Evolutionary conservation across 2,888 invertebrate species (phyloP).

Genomic region (Chrysomela aeneicollis): DNA sequence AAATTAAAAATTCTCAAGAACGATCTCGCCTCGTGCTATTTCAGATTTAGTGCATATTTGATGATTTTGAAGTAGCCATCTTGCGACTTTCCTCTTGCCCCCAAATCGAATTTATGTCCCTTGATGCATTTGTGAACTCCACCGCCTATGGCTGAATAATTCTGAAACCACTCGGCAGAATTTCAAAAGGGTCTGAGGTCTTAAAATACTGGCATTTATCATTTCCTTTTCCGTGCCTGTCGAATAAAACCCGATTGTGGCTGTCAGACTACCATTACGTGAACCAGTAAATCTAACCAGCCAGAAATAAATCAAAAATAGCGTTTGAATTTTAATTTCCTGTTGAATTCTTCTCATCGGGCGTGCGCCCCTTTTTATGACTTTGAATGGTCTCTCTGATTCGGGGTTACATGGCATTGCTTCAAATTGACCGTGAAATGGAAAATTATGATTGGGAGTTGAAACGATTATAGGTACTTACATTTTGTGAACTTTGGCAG

Average conservation of each 20-base stretch:
- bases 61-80: too few relatives aligned
- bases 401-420: neutral
- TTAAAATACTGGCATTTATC: conserved; percentile 17
- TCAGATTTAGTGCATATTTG: too few relatives aligned
- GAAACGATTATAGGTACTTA: too few relatives aligned
- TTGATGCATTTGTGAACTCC: neutral
- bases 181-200: conserved; percentile 10
- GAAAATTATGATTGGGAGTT: neutral
- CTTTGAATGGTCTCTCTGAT: conserved; percentile 13
- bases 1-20: too few relatives aligned
- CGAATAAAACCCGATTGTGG: conserved; percentile 9
- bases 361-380: neutral
- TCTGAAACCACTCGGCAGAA: conserved; percentile 3
- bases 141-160: conserved; percentile 13
- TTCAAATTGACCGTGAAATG: conserved; percentile 20
- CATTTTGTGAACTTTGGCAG: too few relatives aligned
- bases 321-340: conserved; percentile 23
- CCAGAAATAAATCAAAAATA: conserved; percentile 23
- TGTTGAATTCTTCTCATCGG: conserved; percentile 3
- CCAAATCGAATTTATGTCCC: too few relatives aligned
- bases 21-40: too few relatives aligned
- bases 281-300: conserved; percentile 18
- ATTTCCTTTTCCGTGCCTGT: conserved; percentile 6
- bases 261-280: conserved; percentile 17
- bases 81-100: too few relatives aligned